Conservation (phyloP, 35 echinoderm and acorn worm genomes). For the Lytechinus variegatus region DNA sequence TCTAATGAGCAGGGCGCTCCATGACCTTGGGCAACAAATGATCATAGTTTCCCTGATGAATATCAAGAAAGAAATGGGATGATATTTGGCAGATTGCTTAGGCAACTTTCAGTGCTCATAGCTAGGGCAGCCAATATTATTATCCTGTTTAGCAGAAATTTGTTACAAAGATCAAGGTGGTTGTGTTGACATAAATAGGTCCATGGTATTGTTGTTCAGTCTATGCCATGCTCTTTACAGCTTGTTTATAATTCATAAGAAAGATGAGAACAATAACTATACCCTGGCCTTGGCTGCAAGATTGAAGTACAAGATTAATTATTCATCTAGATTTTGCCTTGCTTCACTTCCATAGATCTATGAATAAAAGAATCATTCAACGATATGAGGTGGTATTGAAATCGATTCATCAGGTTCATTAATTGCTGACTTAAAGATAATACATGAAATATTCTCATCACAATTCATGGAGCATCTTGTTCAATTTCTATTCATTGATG, state of each 20-base stretch:
- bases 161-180: background rate
- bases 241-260: background rate
- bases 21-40: background rate
- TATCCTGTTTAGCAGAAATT: background rate
- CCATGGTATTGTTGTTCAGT: background rate
- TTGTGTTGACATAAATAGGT: background rate
- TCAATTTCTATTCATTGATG: too few relatives aligned
- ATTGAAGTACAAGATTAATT: background rate
- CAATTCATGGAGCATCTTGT: background rate
- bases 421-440: background rate
- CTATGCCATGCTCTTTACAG: background rate
- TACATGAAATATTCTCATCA: background rate
- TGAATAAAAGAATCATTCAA: background rate
- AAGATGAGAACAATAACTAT: background rate
- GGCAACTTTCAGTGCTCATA: background rate
- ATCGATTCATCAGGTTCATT: constrained; percentile 13
- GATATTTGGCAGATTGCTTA: background rate
- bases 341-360: background rate
- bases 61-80: background rate
- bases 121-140: background rate
- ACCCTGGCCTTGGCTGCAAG: background rate
- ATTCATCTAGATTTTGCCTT: background rate
- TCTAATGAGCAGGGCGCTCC: background rate
- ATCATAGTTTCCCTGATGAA: background rate
- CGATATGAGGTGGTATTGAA: background rate